Conservation (phyloP, 2,888 invertebrate species). For the Neoaliturus tenellus region DNA sequence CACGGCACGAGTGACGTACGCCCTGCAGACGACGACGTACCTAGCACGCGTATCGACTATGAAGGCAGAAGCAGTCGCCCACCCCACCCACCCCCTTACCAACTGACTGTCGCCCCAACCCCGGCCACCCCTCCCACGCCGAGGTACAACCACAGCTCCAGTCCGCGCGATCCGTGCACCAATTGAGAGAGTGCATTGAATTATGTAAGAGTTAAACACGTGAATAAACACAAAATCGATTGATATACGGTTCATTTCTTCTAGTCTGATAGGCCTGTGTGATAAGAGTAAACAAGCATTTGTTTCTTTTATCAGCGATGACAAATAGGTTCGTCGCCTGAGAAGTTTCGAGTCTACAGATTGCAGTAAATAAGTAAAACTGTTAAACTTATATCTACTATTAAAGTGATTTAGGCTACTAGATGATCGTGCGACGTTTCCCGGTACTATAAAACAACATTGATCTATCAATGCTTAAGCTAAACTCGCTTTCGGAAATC, state of each 20-base stretch:
- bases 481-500: no score
- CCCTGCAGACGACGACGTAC: background rate
- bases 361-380: no score
- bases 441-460: no score
- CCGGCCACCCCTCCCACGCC: background rate
- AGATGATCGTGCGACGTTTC: no score
- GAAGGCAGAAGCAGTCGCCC: background rate
- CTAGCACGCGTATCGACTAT: conserved; percentile 36
- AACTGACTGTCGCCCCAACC: background rate
- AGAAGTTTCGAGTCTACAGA: no score
- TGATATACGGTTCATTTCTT: background rate
- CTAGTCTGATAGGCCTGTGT: background rate
- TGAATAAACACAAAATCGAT: background rate
- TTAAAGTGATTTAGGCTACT: no score
- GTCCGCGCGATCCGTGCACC: background rate
- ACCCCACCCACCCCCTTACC: background rate
- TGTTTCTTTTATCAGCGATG: background rate
- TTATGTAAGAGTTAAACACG: background rate
- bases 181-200: background rate
- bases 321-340: background rate
- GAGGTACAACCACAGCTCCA: background rate
- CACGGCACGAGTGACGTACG: conserved; percentile 13
- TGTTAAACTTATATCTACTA: no score
- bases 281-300: conserved; percentile 14
- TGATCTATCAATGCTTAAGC: no score